Evolutionary conservation across 64 coral and sea anemone species (phyloP).

Genomic region (Hydrozoanthus tunicans): DNA sequence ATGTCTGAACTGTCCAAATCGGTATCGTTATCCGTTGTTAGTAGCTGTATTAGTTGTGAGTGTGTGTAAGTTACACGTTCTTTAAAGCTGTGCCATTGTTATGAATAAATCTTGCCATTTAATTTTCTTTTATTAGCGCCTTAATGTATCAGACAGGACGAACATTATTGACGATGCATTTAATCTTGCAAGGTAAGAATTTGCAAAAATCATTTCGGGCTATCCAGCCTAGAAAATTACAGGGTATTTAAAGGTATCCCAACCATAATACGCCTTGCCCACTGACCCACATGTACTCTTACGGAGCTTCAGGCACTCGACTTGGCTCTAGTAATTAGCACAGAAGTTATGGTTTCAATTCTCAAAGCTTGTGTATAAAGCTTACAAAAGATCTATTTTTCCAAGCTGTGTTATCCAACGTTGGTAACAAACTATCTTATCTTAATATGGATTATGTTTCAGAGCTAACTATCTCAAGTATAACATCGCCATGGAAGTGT

Average conservation of each 20-base stretch:
- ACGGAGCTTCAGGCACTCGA: too few species aligned
- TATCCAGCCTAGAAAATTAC: neutral
- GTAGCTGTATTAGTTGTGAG: too few species aligned
- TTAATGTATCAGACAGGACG: conserved; percentile 76
- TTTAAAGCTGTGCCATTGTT: too few species aligned
- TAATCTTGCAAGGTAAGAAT: conserved; percentile 88
- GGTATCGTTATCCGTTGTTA: too few species aligned
- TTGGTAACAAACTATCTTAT: neutral
- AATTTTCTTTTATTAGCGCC: conserved; percentile 44
- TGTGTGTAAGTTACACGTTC: too few species aligned
- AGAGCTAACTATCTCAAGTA: conserved; percentile 84
- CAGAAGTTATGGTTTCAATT: too few species aligned
- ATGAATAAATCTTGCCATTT: neutral
- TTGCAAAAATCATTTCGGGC: neutral
- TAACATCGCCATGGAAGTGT: conserved; percentile 65
- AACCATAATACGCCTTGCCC: neutral
- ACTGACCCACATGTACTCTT: neutral
- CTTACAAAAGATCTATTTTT: neutral
- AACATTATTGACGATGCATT: conserved; percentile 95
- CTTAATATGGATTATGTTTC: neutral
- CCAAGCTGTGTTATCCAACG: neutral
- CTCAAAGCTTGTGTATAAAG: neutral
- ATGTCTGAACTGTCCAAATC: too few species aligned
- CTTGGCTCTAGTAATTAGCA: too few species aligned
- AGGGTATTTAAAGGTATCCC: neutral